A percentile compares a stretch with the other conserved stretches of the same genome.
phyloP scores from a whole-genome alignment of 2,113 vertebrate species.

The Bubo blakistoni region DNA sequence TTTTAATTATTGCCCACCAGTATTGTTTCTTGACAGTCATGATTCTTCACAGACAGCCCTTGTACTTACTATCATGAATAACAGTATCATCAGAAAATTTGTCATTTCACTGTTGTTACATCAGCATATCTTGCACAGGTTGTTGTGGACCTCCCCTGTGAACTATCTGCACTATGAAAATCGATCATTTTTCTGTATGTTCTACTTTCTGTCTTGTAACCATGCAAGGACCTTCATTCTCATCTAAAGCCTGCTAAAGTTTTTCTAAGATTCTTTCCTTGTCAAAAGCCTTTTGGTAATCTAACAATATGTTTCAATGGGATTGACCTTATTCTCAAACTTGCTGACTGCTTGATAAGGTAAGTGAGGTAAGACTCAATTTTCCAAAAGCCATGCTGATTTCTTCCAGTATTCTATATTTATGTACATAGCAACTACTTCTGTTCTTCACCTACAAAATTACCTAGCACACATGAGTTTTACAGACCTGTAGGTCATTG shows the following conservation, averaged over 20 bases:
- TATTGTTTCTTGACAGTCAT: background rate
- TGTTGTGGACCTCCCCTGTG: background rate
- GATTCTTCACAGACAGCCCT: background rate
- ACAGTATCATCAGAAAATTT: background rate
- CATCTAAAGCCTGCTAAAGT: background rate
- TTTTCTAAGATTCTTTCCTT: background rate
- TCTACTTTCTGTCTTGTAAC: background rate
- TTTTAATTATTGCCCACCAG: background rate
- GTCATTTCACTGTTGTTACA: background rate
- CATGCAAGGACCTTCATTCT: background rate
- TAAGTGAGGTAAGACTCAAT: background rate
- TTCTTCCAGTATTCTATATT: background rate
- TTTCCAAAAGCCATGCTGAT: background rate
- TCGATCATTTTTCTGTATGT: fast-evolving
- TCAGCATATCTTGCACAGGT: background rate
- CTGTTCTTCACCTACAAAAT: background rate
- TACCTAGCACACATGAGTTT: background rate
- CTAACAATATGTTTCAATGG: background rate
- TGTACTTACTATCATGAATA: background rate
- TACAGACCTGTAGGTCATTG: background rate
- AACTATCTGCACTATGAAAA: background rate
- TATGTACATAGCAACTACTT: background rate
- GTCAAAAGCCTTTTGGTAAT: background rate
- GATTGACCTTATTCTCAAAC: background rate
- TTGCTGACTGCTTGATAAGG: background rate